Evolutionary conservation across 2,888 invertebrate species (phyloP), one percentile per base, ranked within the genome.

Genomic region (Ophioninae sp.): DNA sequence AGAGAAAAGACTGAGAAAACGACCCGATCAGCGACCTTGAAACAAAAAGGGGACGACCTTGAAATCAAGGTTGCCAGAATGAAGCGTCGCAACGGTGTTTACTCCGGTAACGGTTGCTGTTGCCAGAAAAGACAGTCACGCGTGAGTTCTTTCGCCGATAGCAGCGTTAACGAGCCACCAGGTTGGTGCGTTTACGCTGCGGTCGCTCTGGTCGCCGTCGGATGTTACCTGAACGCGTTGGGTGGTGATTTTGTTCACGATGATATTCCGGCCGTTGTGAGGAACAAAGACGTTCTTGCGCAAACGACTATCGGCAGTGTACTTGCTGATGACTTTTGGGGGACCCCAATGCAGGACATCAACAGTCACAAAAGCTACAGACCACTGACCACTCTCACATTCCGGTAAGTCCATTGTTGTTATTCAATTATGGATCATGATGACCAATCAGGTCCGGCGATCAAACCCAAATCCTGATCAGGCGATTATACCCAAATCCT

Each of bases 351-450:
- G 96, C 94, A 95, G n/a, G 96, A 97, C 90, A 93, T 95, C 75
- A 94, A 94, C 90, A 97, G 97, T 89, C 98, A 97, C 93, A 97
- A 97, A 94, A 97, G 97, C 75, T 97, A 97, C 93, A 94, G 97
- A 88, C 97, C 98, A 61, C 93, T 98, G 86, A 97, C 97, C 20
- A 96, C 96, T 71, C 94, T 97, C 74, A 96, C 97, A 9, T 98
- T 98, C 94, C 95, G 97, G 97, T 97, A 93, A 95, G 95, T 17
- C 0, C 6, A 74, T 41, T 41, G 22, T 8, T 20, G 23, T 59
- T 0, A 23, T 41, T 51, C 51, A 51, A 13, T 3, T 13, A 51
- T 51, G 51, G 6, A 51, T 2, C 22, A 6, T 20, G 9, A 59
- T 59, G 2, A 20, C n/a, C 17, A 2, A 8, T 22, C 20, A 22